Base-by-base conservation (phyloP, 2,888 invertebrate species). In the Gnatocerus cornutus region DNA sequence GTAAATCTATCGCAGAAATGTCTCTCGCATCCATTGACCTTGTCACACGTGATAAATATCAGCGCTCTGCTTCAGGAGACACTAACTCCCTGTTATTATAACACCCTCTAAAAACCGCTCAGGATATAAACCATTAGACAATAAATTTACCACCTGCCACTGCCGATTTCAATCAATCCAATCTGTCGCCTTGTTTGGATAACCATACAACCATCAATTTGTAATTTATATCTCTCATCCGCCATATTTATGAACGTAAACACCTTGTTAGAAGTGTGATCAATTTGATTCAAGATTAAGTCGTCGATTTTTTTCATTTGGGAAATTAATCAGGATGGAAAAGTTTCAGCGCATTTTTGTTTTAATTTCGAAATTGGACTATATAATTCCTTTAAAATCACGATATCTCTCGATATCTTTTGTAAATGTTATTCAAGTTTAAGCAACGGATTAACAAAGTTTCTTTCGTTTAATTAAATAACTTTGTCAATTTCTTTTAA, bases 121-220 rank as follows among this genome's bases (percentile, higher is more conserved):
- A 71, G 71, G 71, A 71, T 71, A 71, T 71, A 71, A 71, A 71
- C 71, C 71, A 71, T 71, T 71, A 71, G 71, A 71, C 71, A 71
- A 71, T 71, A 71, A 71, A 71, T 71, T 71, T 71, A 67, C 71
- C 67, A 71, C 71, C 71, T 71, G 71, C 71, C 71, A 71, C 71
- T 67, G 63, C 67, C 71, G 67, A 71, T 71, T 66, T 71, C 71
- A 71, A 71, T 71, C 71, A 71, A 71, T 71, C 71, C 71, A 63
- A 67, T 67, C 62, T 71, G 71, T 71, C 71, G 52, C 61, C 70
- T 70, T 70, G 70, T 70, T 70, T 71, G 45, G 45, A 63, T 66
- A 71, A 41, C 66, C 63, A 58, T 39, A 62, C 56, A 67, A 43
- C 55, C 58, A 67, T 67, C 67, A 67, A 67, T 66, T 70, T 55